Percentiles rank a stretch among this genome's conserved stretches.
These are phyloP conservation scores for Leptura quadrifasciata DNA, from an alignment of 2,888 invertebrate genomes.

Conservation along the genomic window DNA sequence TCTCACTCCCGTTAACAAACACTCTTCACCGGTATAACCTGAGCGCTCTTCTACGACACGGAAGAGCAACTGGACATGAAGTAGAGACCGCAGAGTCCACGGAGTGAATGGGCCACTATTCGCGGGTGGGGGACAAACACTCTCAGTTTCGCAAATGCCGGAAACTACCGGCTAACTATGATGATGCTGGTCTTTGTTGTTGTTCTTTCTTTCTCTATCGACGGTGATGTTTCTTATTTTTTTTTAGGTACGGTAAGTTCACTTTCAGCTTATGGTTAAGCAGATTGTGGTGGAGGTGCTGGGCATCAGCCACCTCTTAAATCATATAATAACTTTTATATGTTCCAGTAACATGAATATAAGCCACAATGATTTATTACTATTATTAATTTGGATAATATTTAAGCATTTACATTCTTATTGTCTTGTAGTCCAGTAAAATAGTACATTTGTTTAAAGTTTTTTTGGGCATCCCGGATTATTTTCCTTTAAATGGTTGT, in stretches of 20 bases:
- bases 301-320: not conserved
- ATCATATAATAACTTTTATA: not conserved
- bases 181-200: constrained; percentile 53
- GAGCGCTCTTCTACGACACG: constrained; percentile 65
- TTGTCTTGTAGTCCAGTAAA: no score
- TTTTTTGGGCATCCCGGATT: no score
- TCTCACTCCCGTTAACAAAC: constrained; percentile 48
- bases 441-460: no score
- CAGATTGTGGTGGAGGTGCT: constrained; percentile 16
- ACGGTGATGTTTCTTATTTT: constrained; percentile 21
- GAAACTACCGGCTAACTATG: constrained; percentile 62
- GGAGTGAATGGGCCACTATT: constrained; percentile 68
- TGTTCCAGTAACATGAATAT: not conserved
- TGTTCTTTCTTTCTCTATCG: constrained; percentile 52
- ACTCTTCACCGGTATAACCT: constrained; percentile 48
- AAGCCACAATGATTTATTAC: not conserved
- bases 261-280: not conserved
- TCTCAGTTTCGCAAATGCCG: constrained; percentile 73
- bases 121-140: constrained; percentile 62
- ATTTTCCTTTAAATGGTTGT: no score
- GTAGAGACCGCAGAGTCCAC: constrained; percentile 62
- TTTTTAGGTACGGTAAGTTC: constrained; percentile 13
- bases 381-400: not conserved
- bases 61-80: constrained; percentile 72
- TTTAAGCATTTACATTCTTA: no score